Evolutionary conservation across 1,140 invertebrate species (phyloP), one percentile per base, ranked within the genome.

Genomic region (Aethina tumida): DNA sequence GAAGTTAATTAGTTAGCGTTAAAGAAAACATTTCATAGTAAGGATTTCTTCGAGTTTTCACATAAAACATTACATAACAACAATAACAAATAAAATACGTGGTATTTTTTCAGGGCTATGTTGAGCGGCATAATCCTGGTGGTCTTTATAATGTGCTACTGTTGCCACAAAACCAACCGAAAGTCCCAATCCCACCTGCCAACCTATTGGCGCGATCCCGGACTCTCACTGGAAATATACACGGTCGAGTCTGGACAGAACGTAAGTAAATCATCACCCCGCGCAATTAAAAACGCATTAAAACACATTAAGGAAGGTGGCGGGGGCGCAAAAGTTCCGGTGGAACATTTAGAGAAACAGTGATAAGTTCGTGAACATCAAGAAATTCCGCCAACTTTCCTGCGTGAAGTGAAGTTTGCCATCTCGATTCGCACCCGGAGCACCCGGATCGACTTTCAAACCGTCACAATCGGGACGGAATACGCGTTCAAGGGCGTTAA

Each of bases 81-180:
- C 7, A 8, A 7, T 30, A 7, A 30, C 7, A 7, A 13, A 30
- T n/a, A 12, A 30, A 30, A 30, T 30, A 8, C 8, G 8, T 7
- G 12, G 7, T 30, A 30, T 30, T 6, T 29, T 63, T 68, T 43
- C 59, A 77, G 75, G 50, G 72, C 70, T 18, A 75, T 77, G 72
- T 60, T 77, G 39, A 73, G 73, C 51, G 68, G 72, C 28, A 67
- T 77, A 40, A 69, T 75, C 19, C 64, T 75, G 39, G 66, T 74
- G 29, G 64, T 77, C 45, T 67, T 74, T 49, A 60, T 77, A 12
- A 63, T 77, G 42, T 77, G 74, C 50, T 77, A 77, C 56, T 78
- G 74, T 59, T 77, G 73, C 47, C 72, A 77, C 59, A 70, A 71
- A 55, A 75, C 70, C 47, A 69, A 71, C 43, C 65, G 70, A 43